phyloP scores from a whole-genome alignment of 2,888 invertebrate genomes.

The Sepiola atlantica region DNA sequence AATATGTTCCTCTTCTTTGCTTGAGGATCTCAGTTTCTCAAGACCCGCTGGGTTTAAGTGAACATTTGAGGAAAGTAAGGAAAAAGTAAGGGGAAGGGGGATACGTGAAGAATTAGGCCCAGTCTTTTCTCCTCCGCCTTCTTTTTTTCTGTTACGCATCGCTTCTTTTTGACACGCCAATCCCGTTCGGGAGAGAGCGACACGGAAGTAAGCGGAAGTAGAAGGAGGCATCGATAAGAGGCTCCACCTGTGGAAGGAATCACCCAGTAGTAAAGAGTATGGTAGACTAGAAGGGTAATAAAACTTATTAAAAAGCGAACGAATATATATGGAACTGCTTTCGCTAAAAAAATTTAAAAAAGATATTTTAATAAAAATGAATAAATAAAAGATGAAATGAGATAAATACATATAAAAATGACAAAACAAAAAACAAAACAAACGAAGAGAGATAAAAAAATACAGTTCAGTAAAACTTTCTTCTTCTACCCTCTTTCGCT shows the following conservation, averaged over 20 bases:
- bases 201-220: neutral
- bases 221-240: neutral
- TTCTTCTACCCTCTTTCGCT: too few species aligned
- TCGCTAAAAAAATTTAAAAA: too few species aligned
- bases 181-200: neutral
- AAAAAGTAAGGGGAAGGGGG: neutral
- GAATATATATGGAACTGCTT: too few species aligned
- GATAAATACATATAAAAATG: too few species aligned
- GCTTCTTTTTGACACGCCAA: neutral
- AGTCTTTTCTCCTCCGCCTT: neutral
- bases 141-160: neutral
- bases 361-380: too few species aligned
- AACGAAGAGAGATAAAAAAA: too few species aligned
- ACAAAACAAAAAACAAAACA: too few species aligned
- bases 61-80: neutral
- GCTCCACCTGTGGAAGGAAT: slow-evolving; percentile 32
- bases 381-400: neutral
- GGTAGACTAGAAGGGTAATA: neutral
- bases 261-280: neutral
- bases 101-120: neutral
- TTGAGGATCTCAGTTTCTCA: neutral
- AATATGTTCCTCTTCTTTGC: neutral
- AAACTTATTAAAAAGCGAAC: neutral
- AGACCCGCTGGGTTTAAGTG: neutral
- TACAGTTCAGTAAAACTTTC: too few species aligned